These are phyloP conservation scores for Euura lappo DNA, from an alignment of 1,140 invertebrate species.

Conservation along the genomic window DNA sequence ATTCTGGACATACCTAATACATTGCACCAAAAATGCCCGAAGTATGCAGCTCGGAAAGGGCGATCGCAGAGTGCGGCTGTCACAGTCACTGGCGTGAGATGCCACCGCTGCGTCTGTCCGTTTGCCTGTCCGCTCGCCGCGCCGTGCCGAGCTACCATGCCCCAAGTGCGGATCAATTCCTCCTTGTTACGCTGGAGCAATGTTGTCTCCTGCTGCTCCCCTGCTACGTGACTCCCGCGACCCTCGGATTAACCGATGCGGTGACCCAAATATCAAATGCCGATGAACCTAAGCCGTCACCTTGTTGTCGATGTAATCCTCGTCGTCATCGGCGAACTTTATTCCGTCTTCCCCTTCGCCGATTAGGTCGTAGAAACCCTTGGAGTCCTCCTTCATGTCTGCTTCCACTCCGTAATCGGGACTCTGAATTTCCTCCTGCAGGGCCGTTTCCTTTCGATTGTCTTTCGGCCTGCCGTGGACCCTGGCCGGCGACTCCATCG, in stretches of 20 bases:
- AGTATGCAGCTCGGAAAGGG: neutral
- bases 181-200: too few relatives aligned
- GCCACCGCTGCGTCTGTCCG: too few relatives aligned
- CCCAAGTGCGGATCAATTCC: too few relatives aligned
- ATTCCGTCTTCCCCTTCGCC: constrained; percentile 53
- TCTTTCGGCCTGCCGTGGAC: constrained; percentile 38
- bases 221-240: too few relatives aligned
- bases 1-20: neutral
- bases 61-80: too few relatives aligned
- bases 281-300: constrained; percentile 28
- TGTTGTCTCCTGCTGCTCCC: too few relatives aligned
- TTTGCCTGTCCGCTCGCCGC: too few relatives aligned
- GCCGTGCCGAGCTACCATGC: too few relatives aligned
- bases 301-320: constrained; percentile 56
- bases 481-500: constrained; percentile 43
- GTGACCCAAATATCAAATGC: too few relatives aligned
- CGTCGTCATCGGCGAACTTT: constrained; percentile 62
- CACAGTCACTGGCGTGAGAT: too few relatives aligned
- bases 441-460: constrained; percentile 24
- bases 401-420: constrained; percentile 46
- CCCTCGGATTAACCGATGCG: too few relatives aligned
- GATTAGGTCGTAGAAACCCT: constrained; percentile 52
- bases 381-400: constrained; percentile 43
- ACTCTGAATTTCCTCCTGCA: constrained; percentile 47
- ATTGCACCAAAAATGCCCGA: constrained; percentile 20